Conservation (phyloP, 2,888 invertebrate genomes). For the Eremobia ochroleuca region DNA sequence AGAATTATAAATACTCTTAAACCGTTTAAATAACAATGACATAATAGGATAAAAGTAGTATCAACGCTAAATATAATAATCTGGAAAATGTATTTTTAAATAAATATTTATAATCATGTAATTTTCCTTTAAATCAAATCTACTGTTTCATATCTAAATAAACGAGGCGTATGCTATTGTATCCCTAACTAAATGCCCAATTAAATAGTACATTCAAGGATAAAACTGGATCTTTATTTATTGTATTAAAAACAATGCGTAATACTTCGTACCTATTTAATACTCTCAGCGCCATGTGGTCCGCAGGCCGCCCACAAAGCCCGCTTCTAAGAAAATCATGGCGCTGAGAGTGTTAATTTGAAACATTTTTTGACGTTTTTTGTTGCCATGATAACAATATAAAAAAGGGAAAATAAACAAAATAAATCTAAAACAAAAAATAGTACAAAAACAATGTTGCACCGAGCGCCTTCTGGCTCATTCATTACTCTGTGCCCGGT, state of each 20-base stretch:
- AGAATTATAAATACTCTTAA: conserved; percentile 34
- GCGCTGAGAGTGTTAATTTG: no score
- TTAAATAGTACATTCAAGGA: conserved; percentile 5
- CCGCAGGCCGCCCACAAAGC: no score
- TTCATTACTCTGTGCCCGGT: conserved; percentile 82
- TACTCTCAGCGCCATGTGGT: no score
- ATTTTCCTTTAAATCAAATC: conserved; percentile 33
- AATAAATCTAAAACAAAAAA: conserved; percentile 5
- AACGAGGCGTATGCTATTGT: conserved; percentile 6
- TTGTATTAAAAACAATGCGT: not conserved
- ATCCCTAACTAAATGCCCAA: conserved; percentile 15
- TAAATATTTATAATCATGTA: not conserved
- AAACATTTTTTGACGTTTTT: not conserved
- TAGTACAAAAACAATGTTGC: conserved; percentile 50
- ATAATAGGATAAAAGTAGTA: conserved; percentile 32
- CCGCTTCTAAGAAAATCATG: no score
- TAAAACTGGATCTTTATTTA: not conserved
- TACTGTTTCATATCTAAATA: conserved; percentile 5
- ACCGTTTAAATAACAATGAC: conserved; percentile 33
- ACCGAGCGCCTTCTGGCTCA: conserved; percentile 68
- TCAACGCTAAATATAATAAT: conserved; percentile 11
- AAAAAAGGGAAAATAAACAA: conserved; percentile 25
- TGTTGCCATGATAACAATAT: not conserved
- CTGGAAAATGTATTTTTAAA: conserved; percentile 12
- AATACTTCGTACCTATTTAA: not conserved